A percentile compares a stretch with the other conserved stretches of the same genome.
Evolutionary conservation across 2,888 invertebrate genomes (phyloP).

Genomic region (Lasioglossum pauxillum): DNA sequence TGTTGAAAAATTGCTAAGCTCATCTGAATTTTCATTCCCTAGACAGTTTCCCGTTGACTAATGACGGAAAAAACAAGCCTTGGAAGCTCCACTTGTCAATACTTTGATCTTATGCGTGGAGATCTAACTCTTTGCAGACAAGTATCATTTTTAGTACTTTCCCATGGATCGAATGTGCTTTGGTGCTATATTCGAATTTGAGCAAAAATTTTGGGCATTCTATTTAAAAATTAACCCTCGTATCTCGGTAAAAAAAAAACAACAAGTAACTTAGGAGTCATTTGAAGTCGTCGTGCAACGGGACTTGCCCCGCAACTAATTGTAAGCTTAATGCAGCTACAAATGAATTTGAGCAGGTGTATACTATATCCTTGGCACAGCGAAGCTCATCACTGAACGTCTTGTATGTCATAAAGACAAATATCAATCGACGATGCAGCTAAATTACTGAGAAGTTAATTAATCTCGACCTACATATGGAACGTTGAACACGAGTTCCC

Average conservation of each 20-base stretch:
- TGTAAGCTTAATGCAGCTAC: neutral
- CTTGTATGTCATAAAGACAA: neutral
- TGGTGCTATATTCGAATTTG: too few relatives aligned
- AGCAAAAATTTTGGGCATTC: too few relatives aligned
- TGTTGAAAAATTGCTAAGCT: neutral
- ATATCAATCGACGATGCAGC: neutral
- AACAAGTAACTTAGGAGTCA: too few relatives aligned
- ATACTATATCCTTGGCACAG: neutral
- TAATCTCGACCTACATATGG: neutral
- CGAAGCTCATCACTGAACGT: neutral
- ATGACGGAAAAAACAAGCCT: too few relatives aligned
- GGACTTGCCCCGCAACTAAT: too few relatives aligned
- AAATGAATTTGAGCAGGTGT: neutral
- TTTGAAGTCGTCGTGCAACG: too few relatives aligned
- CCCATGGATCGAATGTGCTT: too few relatives aligned
- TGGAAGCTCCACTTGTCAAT: neutral
- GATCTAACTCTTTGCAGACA: neutral
- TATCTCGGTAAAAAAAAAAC: too few relatives aligned
- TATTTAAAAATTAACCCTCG: too few relatives aligned
- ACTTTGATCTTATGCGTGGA: neutral
- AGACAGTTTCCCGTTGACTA: neutral
- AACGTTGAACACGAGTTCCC: neutral
- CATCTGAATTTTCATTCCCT: neutral
- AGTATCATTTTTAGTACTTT: too few relatives aligned
- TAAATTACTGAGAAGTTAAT: neutral